Percentiles rank a stretch among this genome's conserved stretches.
Evolutionary conservation across 2,888 invertebrate species (phyloP).

Genomic region (Bibio marci): DNA sequence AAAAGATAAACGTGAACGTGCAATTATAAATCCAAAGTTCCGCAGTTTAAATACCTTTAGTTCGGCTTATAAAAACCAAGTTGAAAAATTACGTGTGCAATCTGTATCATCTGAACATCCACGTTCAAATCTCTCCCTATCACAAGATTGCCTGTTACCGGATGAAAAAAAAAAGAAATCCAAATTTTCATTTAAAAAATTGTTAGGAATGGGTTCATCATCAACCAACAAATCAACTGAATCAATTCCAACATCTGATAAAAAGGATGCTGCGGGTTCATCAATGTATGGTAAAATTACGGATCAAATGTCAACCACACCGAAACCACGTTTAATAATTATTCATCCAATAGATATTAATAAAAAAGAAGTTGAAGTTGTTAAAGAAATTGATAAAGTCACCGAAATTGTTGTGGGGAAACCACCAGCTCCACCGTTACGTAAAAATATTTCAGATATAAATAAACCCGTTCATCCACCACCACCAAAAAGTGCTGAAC

Average conservation of each 20-base stretch:
- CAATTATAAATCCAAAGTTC: conserved; percentile 43
- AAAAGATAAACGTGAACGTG: conserved; percentile 57
- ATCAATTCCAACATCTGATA: conserved; percentile 25
- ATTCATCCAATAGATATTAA: conserved; percentile 78
- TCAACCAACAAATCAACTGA: conserved; percentile 38
- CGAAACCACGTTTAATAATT: conserved; percentile 61
- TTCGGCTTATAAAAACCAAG: conserved; percentile 20
- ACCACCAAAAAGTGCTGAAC: conserved; percentile 49
- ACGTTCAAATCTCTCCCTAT: conserved; percentile 51
- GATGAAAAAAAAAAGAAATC: conserved; percentile 47
- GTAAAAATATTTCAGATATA: conserved; percentile 31
- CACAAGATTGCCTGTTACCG: conserved; percentile 49
- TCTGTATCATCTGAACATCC: conserved; percentile 46
- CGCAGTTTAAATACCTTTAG: conserved; percentile 32
- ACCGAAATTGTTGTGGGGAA: conserved; percentile 27
- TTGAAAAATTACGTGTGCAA: conserved; percentile 18
- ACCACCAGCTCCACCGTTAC: conserved; percentile 65
- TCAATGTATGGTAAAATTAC: conserved; percentile 29
- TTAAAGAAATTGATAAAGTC: conserved; percentile 37
- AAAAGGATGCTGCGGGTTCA: conserved; percentile 29
- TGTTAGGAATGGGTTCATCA: conserved; percentile 54
- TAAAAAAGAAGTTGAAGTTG: conserved; percentile 63
- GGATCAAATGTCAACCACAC: conserved; percentile 14
- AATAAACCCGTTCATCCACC: conserved; percentile 55
- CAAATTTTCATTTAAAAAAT: conserved; percentile 68